These are phyloP conservation scores for Congeria kusceri DNA, from an alignment of 2,888 invertebrate species.

Conservation along the genomic window DNA sequence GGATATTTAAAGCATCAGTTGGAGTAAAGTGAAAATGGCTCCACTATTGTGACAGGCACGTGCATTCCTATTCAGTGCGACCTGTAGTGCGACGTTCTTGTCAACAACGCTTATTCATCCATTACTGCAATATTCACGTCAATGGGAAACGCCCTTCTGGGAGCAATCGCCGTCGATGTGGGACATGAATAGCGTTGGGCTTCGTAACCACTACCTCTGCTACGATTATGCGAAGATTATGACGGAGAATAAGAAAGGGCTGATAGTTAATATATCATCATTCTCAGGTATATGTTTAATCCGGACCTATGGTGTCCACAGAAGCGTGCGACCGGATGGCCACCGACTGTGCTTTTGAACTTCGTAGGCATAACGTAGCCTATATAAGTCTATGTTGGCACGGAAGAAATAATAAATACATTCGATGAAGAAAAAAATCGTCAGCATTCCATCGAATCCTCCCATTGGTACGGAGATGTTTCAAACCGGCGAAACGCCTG, in stretches of 20 bases:
- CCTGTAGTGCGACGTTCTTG: slow-evolving; percentile 85
- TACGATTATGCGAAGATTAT: slow-evolving; percentile 85
- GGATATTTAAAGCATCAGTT: too few relatives aligned
- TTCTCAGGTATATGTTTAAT: slow-evolving; percentile 84
- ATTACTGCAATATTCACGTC: slow-evolving; percentile 75
- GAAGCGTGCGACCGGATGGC: slow-evolving; percentile 86
- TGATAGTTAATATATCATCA: slow-evolving; percentile 86
- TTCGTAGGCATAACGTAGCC: slow-evolving; percentile 83
- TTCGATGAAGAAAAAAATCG: neutral
- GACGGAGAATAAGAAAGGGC: slow-evolving; percentile 82
- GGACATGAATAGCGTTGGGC: slow-evolving; percentile 86
- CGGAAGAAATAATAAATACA: slow-evolving; percentile 77
- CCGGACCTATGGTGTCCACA: slow-evolving; percentile 86
- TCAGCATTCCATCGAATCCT: neutral
- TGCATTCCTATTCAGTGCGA: slow-evolving; percentile 85
- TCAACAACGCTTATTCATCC: slow-evolving; percentile 86
- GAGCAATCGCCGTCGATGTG: slow-evolving; percentile 83
- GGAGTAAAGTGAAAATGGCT: too few relatives aligned
- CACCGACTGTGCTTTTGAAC: slow-evolving; percentile 85
- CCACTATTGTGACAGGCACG: too few relatives aligned
- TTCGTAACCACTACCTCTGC: slow-evolving; percentile 86
- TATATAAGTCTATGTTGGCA: slow-evolving; percentile 85
- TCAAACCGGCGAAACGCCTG: slow-evolving; percentile 7
- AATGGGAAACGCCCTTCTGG: slow-evolving; percentile 83
- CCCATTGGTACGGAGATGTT: neutral